Evolutionary conservation across 1,140 invertebrate species (phyloP), one percentile per base, ranked within the genome.

Genomic region (Lepidurus packardi): DNA sequence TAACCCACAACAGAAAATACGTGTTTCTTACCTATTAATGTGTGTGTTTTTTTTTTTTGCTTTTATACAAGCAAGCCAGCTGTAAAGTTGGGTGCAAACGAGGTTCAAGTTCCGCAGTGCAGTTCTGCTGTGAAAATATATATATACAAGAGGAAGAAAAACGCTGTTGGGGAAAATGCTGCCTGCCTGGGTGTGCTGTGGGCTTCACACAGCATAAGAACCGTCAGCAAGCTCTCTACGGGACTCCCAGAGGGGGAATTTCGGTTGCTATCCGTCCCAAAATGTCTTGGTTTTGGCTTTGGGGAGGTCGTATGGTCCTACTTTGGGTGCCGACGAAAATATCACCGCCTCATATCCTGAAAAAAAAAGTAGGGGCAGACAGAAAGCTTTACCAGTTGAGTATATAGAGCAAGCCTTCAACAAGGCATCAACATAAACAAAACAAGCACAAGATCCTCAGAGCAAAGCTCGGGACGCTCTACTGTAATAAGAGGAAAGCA

Each of bases 281-380:
- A 65, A 65, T 65, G 53, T 65, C 53, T 65, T 21, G 53, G 53
- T 65, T 65, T 65, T 65, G 53, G 53, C 53, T 65, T 65, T 65
- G 53, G 53, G 53, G 53, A 65, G 53, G 53, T 65, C 53, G 53
- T 65, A 21, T 65, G 53, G 53, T 21, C 53, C 53, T 65, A 65
- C 53, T 65, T 65, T 65, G 53, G 53, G 53, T 65, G 53, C 53
- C 53, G 53, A 65, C 53, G 53, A 65, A 65, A 65, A 65, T 65
- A 65, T 65, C 53, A 7, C 53, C 16, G 53, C 53, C 13, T 21
- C 53, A 65, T n/a, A 65, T 7, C 45, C 53, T 65, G 53, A 65
- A 65, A 65, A 34, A 34, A 34, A 34, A 34, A 34, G 34, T 34
- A 4, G 34, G 34, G 53, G 53, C 53, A 65, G 53, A 65, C 53